Conservation (phyloP, 2,797 vertebrate genomes). For the Sebastes iracundus region DNA sequence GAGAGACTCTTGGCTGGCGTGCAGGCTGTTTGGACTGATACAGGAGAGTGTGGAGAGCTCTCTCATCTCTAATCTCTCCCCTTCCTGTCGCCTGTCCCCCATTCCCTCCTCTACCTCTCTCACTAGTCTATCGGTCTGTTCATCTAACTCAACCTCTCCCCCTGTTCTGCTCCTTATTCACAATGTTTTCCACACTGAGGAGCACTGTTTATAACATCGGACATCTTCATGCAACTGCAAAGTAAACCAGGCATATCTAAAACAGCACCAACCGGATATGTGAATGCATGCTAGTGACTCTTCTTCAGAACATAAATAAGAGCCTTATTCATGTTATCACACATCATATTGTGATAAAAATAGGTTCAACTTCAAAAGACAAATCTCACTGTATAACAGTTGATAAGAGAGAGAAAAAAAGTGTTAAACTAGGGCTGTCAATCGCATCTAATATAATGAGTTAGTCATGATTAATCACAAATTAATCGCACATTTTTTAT, state of each 20-base stretch:
- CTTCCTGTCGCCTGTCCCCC: slow-evolving; percentile 7
- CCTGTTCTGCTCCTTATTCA: neutral
- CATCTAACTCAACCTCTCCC: slow-evolving; percentile 12
- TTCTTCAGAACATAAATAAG: neutral
- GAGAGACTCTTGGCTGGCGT: slow-evolving; percentile 49
- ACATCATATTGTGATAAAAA: neutral
- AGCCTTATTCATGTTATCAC: neutral
- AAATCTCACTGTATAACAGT: neutral
- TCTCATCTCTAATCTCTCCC: slow-evolving; percentile 51
- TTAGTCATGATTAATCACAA: too few species aligned
- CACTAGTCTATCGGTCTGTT: slow-evolving; percentile 18
- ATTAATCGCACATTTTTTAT: too few species aligned
- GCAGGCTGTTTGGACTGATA: slow-evolving; percentile 59
- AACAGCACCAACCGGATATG: neutral
- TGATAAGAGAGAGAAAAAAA: neutral
- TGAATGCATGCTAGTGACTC: neutral
- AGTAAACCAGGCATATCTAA: neutral
- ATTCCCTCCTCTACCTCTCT: slow-evolving; percentile 23
- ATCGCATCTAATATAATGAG: too few species aligned
- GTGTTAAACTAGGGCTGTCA: too few species aligned
- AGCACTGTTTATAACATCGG: neutral
- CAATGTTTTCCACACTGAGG: neutral
- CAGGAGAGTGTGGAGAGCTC: slow-evolving; percentile 55
- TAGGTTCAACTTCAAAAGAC: neutral
- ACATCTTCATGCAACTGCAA: neutral